Base-by-base conservation (phyloP, 2,888 invertebrate species). In the Caenorhabditis uteleia region DNA sequence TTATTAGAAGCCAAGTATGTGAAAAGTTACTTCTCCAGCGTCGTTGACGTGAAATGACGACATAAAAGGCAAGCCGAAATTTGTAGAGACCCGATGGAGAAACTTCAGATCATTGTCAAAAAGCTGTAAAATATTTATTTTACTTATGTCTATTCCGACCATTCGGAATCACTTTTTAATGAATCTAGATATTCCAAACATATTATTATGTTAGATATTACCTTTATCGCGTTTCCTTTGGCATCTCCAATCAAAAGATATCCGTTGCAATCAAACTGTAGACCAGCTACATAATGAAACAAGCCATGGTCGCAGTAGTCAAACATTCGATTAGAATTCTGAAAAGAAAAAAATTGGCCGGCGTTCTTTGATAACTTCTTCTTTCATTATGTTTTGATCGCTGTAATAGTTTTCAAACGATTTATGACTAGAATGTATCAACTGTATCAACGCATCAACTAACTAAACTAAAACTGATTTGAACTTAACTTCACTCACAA, bases 181-280 rank as follows among this genome's bases (percentile, higher is more conserved):
- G n/a, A n/a, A n/a, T n/a, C n/a, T n/a, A n/a, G n/a, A n/a, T n/a
- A n/a, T n/a, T n/a, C n/a, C n/a, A n/a, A n/a, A n/a, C n/a, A n/a
- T n/a, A n/a, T n/a, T n/a, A n/a, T 25, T n/a, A 25, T 6, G 14
- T 25, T 8, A 43, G 12, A 14, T 4, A n/a, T 16, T 20, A 59
- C 59, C 25, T 59, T 59, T 3, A 59, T 53, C 2, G 53, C 26
- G 27, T 54, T 53, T 8, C 59, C 59, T 44, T 48, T 59, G 3
- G 59, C 59, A 23, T 59, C 59, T 16, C 59, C 59, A 20, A 59
- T 59, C 7, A 59, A 47, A 14, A 59, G 27, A 12, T 21, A 36
- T 8, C 53, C 59, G 20, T 59, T 59, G 4, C 8, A 0, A 31
- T 59, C 59, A 21, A 59, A 59, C 21, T 59, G 59, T 44, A 59